These are phyloP conservation scores for Catharus fuscescens DNA, from an alignment of 2,113 vertebrate genomes.

Conservation along the genomic window DNA sequence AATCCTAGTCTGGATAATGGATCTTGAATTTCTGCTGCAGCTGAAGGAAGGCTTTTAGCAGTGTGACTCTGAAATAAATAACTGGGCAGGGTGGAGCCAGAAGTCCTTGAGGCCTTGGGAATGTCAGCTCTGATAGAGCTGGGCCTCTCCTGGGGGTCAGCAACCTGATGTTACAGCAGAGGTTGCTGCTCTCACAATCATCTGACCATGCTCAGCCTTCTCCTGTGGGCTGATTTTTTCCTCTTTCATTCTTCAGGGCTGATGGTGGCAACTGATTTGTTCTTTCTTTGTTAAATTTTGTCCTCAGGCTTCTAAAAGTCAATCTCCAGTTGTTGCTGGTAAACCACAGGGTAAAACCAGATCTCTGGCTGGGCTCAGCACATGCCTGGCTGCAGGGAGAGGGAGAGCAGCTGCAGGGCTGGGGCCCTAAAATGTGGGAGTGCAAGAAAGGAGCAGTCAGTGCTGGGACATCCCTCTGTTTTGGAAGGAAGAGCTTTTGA, in stretches of 20 bases:
- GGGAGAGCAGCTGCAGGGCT: background rate
- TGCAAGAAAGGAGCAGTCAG: background rate
- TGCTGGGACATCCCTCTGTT: background rate
- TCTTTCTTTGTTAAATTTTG: background rate
- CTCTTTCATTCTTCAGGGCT: background rate
- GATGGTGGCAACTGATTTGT: background rate
- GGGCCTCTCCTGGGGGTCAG: background rate
- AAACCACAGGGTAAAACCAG: background rate
- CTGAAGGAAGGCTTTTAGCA: background rate
- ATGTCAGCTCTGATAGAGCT: background rate
- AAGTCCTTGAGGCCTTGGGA: background rate
- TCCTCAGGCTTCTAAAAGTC: background rate
- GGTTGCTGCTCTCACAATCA: rapidly evolving
- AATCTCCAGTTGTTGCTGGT: background rate
- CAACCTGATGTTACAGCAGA: background rate
- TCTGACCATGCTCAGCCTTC: background rate
- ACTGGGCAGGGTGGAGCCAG: background rate
- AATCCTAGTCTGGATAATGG: background rate
- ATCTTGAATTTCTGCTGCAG: background rate
- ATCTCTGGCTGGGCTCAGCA: rapidly evolving
- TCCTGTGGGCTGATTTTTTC: background rate
- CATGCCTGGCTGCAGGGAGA: background rate
- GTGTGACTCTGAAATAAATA: background rate
- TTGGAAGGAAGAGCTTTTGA: background rate
- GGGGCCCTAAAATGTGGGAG: background rate